Evolutionary conservation across 2,797 vertebrate species (phyloP), one percentile per base, ranked within the genome.

Genomic region (Poeciliopsis gracilis): DNA sequence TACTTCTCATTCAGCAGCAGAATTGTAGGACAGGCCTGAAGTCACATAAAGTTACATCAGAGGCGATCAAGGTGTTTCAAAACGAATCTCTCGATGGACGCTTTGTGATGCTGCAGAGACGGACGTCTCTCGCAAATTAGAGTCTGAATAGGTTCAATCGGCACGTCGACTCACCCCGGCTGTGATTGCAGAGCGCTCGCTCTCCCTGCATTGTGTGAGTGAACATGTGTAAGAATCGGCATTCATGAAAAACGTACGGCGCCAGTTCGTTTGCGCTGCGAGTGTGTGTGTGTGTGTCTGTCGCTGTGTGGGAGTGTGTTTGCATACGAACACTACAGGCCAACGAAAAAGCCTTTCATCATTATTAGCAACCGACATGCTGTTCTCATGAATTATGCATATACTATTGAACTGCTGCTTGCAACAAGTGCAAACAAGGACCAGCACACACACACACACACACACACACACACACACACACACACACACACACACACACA

Each of bases 311-410:
- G 55, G 55, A 30, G 25, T 59, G 55, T 59, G 55, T 59, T 59
- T 59, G 55, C 55, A 59, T 59, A 59, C 11, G 55, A 59, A 59
- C 55, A 28, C 55, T 30, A 28, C n/a, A 59, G n/a, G 55, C 55
- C 25, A 59, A 59, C n/a, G 15, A 59, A 5, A 15, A 59, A 59
- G 25, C 9, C 25, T 59, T 59, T 59, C 55, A 59, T 59, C 55
- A 91, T 92, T 89, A 91, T 93, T 88, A 88, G 77, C 76, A 69
- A 83, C 49, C 33, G 92, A 94, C 87, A 94, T 89, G 87, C 91
- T 92, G 89, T 94, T 93, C 88, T 90, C 90, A 94, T 95, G 91
- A 97, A 96, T 96, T 95, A 96, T 95, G 91, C 94, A 97, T 85
- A 85, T 46, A 80, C 77, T 80, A 79, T 89, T 92, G 12, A 59